phyloP scores from a whole-genome alignment of 2,797 vertebrate genomes.

The Acanthurus tractus region DNA sequence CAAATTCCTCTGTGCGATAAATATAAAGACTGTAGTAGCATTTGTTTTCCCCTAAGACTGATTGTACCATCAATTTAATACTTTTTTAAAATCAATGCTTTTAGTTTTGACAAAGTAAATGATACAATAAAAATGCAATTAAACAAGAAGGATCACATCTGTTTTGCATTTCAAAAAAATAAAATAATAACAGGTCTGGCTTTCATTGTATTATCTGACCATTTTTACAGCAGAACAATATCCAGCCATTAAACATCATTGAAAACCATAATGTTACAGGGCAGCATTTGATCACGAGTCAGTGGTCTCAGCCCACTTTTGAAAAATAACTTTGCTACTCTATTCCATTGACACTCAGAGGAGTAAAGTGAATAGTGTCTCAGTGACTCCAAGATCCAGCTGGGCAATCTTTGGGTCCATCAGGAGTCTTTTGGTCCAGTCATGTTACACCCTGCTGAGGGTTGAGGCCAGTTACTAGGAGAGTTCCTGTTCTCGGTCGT shows the following conservation, averaged over 20 bases:
- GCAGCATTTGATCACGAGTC: conserved; percentile 79
- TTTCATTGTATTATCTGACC: conserved; percentile 60
- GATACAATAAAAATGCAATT: conserved; percentile 55
- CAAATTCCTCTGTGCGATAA: conserved; percentile 59
- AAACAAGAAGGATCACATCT: conserved; percentile 58
- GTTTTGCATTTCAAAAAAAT: conserved; percentile 51
- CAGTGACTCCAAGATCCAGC: conserved; percentile 58
- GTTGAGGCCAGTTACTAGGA: conserved; percentile 69
- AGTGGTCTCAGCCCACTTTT: conserved; percentile 76
- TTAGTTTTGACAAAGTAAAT: conserved; percentile 57
- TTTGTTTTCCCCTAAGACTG: conserved; percentile 66
- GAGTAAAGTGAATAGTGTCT: conserved; percentile 80
- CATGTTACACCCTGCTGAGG: conserved; percentile 50
- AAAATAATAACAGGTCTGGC: conserved; percentile 63
- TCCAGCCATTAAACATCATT: conserved; percentile 61
- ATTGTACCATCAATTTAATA: conserved; percentile 83
- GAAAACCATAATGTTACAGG: conserved; percentile 66
- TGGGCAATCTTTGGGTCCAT: conserved; percentile 68
- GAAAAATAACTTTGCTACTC: conserved; percentile 63
- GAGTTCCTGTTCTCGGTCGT: conserved; percentile 84
- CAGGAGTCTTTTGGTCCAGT: conserved; percentile 81
- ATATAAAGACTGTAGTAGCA: conserved; percentile 70
- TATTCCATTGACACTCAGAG: conserved; percentile 63
- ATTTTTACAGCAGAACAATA: conserved; percentile 73
- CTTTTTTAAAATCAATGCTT: conserved; percentile 56